Percentiles rank a stretch among this genome's conserved stretches.
Conservation (phyloP, 2,888 invertebrate genomes). For the Gastrophysa polygoni region DNA sequence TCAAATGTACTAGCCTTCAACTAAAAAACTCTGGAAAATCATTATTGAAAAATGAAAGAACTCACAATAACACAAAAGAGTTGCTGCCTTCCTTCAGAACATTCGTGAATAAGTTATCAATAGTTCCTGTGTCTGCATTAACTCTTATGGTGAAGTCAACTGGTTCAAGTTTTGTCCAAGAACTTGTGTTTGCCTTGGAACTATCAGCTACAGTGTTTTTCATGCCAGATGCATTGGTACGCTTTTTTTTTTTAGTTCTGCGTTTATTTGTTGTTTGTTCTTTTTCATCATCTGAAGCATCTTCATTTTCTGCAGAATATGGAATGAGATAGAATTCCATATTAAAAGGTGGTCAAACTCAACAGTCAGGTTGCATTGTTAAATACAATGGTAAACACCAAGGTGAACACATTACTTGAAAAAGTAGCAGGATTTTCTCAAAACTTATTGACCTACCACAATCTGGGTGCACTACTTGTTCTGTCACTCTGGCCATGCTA, state of each 20-base stretch:
- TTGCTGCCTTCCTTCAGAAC: conserved; percentile 25
- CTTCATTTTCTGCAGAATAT: conserved; percentile 31
- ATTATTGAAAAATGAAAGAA: too few relatives aligned
- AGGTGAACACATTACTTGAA: too few relatives aligned
- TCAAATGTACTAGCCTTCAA: neutral
- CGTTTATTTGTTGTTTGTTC: conserved; percentile 28
- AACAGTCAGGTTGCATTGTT: too few relatives aligned
- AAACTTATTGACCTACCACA: conserved; percentile 25
- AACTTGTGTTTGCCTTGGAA: conserved; percentile 37
- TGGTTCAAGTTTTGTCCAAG: conserved; percentile 45
- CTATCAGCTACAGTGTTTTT: conserved; percentile 45
- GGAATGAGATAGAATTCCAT: conserved; percentile 4
- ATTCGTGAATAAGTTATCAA: conserved; percentile 48
- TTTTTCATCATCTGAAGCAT: conserved; percentile 36
- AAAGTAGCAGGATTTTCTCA: too few relatives aligned
- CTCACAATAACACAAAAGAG: conserved; percentile 24
- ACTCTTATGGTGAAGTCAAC: conserved; percentile 45
- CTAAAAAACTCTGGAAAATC: neutral
- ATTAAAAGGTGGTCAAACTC: too few relatives aligned
- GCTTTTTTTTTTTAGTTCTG: conserved; percentile 40
- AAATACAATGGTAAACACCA: too few relatives aligned
- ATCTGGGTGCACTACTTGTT: conserved; percentile 19
- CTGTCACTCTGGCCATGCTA: conserved; percentile 59
- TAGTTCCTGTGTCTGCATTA: conserved; percentile 43
- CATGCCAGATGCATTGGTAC: conserved; percentile 31